Conservation (phyloP, 35 echinoderm and acorn worm genomes). For the Heliocidaris erythrogramma region DNA sequence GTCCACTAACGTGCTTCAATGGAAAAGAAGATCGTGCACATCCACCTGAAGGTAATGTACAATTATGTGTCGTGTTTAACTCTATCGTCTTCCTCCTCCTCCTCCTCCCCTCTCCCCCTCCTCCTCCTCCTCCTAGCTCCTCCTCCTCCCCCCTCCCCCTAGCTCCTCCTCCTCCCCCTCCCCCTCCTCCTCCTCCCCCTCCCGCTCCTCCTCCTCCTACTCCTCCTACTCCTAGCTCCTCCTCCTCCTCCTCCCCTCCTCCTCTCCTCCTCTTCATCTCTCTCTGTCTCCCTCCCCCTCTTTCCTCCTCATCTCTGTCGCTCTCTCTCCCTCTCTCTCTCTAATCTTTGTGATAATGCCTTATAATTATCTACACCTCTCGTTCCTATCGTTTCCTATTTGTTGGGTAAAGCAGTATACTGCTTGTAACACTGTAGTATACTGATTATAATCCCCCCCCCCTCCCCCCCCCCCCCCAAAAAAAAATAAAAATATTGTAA, state of each 20-base stretch:
- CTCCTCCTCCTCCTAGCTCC: neutral
- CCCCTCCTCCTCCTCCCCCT: neutral
- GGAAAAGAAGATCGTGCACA: slow-evolving; percentile 30
- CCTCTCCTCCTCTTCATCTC: neutral
- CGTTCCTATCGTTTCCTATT: neutral
- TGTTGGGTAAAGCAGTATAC: too few species aligned
- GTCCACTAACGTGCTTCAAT: slow-evolving; percentile 25
- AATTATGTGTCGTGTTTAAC: neutral
- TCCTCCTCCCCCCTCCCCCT: neutral
- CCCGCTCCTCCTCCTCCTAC: neutral
- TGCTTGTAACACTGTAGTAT: too few species aligned
- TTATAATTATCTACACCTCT: neutral
- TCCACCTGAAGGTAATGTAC: slow-evolving; percentile 29
- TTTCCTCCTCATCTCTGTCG: neutral
- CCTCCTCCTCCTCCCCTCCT: neutral
- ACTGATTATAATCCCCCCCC: too few species aligned
- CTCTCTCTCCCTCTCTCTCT: neutral
- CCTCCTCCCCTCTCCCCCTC: neutral
- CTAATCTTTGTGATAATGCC: neutral
- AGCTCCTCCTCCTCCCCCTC: neutral
- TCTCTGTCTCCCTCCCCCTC: neutral
- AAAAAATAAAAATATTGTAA: neutral
- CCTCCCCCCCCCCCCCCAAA: too few species aligned
- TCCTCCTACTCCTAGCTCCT: neutral
- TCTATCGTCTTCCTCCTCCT: neutral